Percentiles rank a stretch among this genome's conserved stretches.
phyloP scores from a whole-genome alignment of 2,888 invertebrate genomes.

The Phragmatobia fuliginosa region DNA sequence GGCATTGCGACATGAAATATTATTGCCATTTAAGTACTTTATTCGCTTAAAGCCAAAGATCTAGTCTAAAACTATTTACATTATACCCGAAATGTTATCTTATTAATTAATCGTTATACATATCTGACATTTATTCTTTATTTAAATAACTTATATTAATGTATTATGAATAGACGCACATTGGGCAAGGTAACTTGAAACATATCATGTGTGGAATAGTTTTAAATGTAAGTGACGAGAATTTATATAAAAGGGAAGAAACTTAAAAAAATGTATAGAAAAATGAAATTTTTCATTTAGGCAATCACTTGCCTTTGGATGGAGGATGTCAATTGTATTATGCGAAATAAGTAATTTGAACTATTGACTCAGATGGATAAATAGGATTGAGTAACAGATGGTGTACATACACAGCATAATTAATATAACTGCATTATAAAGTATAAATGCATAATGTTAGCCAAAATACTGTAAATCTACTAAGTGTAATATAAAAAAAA shows the following conservation, averaged over 20 bases:
- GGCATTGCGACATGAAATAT: not conserved
- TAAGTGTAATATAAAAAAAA: no score
- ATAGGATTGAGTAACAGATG: not conserved
- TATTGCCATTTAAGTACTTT: not conserved
- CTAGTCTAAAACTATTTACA: slow-evolving; percentile 48
- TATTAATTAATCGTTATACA: not conserved
- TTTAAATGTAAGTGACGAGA: slow-evolving; percentile 17
- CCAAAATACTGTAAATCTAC: no score
- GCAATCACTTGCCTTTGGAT: not conserved
- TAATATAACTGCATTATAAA: no score
- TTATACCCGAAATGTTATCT: slow-evolving; percentile 12
- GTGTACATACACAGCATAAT: not conserved
- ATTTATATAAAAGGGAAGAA: slow-evolving; percentile 8
- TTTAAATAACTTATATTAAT: not conserved
- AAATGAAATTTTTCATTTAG: not conserved
- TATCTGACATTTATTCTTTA: not conserved
- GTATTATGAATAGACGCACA: slow-evolving; percentile 24
- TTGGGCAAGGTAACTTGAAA: slow-evolving; percentile 40
- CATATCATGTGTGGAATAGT: slow-evolving; percentile 52
- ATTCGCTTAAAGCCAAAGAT: slow-evolving; percentile 10
- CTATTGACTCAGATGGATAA: not conserved
- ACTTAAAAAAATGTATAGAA: not conserved
- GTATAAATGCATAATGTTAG: not conserved
- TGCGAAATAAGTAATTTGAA: not conserved
- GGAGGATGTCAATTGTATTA: not conserved